phyloP scores from a whole-genome alignment of 2,797 vertebrate species.

The Xiphorhynchus erythropygius region DNA sequence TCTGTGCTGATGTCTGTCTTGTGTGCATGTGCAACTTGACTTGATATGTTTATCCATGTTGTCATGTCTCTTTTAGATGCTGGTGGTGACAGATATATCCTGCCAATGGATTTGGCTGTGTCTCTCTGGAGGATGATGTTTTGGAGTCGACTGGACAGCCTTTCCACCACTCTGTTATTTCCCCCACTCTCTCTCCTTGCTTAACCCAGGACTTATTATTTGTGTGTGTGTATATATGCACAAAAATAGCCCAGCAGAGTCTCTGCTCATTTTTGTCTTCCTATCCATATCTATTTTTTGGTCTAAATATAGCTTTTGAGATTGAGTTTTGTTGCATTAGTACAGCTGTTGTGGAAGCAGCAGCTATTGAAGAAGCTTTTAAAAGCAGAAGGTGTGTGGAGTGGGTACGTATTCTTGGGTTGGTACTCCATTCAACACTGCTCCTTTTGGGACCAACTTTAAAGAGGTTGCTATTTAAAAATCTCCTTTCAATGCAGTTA shows the following conservation, averaged over 20 bases:
- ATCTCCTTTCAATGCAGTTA: neutral
- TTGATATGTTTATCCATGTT: neutral
- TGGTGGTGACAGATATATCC: neutral
- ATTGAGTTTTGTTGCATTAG: conserved; percentile 45
- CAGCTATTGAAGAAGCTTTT: conserved; percentile 54
- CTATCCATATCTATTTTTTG: neutral
- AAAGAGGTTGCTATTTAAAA: neutral
- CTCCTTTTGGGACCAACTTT: neutral
- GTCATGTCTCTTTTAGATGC: neutral
- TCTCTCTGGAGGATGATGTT: neutral
- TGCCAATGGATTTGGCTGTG: neutral
- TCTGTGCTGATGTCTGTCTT: neutral
- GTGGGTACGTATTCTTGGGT: neutral
- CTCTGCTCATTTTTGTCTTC: neutral
- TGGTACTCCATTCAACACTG: neutral
- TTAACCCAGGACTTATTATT: neutral
- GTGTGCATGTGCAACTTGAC: neutral
- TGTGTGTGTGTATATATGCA: neutral
- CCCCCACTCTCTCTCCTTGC: neutral
- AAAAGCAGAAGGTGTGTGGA: conserved; percentile 37
- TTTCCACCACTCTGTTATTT: neutral
- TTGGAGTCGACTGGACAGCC: neutral
- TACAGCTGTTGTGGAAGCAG: conserved; percentile 46
- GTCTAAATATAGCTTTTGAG: conserved; percentile 15
- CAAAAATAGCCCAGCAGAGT: conserved; percentile 1